Base-by-base conservation (phyloP, 1,140 invertebrate genomes). In the Agrypnia vestita region DNA sequence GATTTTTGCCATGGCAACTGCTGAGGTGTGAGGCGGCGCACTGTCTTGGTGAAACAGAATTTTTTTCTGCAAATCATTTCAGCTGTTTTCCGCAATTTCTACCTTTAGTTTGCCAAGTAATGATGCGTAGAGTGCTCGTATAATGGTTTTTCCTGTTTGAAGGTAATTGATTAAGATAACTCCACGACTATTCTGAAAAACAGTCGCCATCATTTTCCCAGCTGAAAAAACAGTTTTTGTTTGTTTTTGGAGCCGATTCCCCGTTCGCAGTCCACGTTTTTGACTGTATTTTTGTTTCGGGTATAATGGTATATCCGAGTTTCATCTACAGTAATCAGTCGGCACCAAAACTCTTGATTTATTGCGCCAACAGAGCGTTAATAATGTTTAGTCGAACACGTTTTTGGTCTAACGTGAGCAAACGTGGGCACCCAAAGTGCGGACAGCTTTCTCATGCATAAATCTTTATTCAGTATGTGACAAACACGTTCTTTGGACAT, bases 181-280 rank as follows among this genome's bases (percentile, higher is more conserved):
- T 78, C 84, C 85, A 69, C 82, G 78, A 51, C 62, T 62, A 86
- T 88, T 85, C 86, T 81, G 86, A 80, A 85, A 87, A 85, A 85
- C 83, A 62, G 80, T 82, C 9, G 79, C 83, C 84, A 85, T 83
- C 71, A 85, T 82, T 78, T 85, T 85, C 53, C 78, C 80, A 72
- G 81, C 84, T 71, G 84, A 87, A 71, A 80, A 80, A 80, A 80
- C 78, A 69, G 82, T 84, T 72, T 88, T 87, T 71, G 84, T 77
- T 83, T 84, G n/a, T 84, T 78, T 86, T 86, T 72, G 82, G 84
- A 79, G 61, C 72, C n/a, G 19, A 62, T 85, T 86, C 84, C 64
- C 83, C 76, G 46, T 55, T 83, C 81, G 15, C n/a, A 80, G 25
- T 79, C 86, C 85, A 87, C 84, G 87, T 4, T 53, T n/a, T n/a